Base-by-base conservation (phyloP, 2,113 vertebrate genomes). In the Pavo muticus region DNA sequence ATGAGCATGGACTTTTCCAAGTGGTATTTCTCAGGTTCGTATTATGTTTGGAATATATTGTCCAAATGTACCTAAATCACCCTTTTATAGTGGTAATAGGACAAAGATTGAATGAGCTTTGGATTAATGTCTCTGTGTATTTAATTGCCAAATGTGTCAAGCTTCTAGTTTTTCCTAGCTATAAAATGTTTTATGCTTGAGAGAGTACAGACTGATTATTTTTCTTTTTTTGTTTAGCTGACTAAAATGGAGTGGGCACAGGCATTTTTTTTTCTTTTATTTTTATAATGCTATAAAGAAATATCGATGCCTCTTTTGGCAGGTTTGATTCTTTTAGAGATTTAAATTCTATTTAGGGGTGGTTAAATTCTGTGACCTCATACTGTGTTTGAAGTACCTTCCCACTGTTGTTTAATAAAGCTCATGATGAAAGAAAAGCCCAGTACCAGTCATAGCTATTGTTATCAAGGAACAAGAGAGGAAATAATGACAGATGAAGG, bases 101-200 rank as follows among this genome's bases (percentile, higher is more conserved):
- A 88, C 35, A 88, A 88, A 87, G 37, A 90, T 7, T 67, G 27
- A 93, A 86, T 70, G 54, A 80, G 50, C 42, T 91, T 83, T 88
- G 74, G n/a, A 75, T 72, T 89, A 88, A 76, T 48, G 9, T 52
- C 79, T 79, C 25, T 73, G 3, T n/a, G 30, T 42, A 79, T 72
- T 69, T 88, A 88, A 93, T 88, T 83, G 45, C 19, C 64, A 80
- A 85, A 65, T 40, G 7, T 70, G 8, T 76, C 54, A 61, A 25
- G 37, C 11, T 80, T 90, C 50, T 67, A 19, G 7, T 57, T 83
- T 73, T 73, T 78, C 59, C 50, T 70, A 57, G 40, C 18, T 76
- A 74, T 42, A 83, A 60, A 6, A 48, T 37, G 21, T 69, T 73
- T 85, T 54, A 32, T 39, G 30, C 20, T 32, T 90, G 27, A 88